Conservation (phyloP, 1,140 invertebrate species). For the Ceratina japonica region DNA sequence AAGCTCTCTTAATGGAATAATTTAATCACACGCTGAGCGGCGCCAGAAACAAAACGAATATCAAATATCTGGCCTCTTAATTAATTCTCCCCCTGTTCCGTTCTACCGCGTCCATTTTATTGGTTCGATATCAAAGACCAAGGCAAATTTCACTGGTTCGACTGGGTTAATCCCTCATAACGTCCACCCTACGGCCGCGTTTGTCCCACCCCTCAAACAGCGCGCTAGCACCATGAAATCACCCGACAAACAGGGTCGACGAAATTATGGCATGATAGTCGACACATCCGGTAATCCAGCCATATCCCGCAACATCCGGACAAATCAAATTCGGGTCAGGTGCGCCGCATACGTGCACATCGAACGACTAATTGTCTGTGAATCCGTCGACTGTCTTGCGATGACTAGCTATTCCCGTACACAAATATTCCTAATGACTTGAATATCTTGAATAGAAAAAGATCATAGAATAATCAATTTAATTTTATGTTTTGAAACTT, state of each 20-base stretch:
- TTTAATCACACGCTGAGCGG: background rate
- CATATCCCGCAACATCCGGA: conserved; percentile 28
- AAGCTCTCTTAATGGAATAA: background rate
- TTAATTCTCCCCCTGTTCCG: background rate
- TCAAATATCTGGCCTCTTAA: background rate
- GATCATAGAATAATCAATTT: background rate
- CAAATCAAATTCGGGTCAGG: conserved; percentile 39
- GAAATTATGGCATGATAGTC: conserved; percentile 44
- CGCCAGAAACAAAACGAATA: background rate
- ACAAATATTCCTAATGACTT: too few relatives aligned
- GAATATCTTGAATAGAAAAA: too few relatives aligned
- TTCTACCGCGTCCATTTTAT: background rate
- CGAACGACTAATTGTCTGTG: background rate
- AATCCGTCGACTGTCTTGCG: background rate
- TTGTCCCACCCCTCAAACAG: conserved; percentile 16
- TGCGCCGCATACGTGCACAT: background rate
- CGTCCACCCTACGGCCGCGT: conserved; percentile 6
- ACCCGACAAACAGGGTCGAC: conserved; percentile 35
- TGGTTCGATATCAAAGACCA: background rate
- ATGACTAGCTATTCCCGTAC: background rate
- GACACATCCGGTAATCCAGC: conserved; percentile 43
- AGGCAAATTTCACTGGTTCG: background rate
- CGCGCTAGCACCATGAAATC: conserved; percentile 14
- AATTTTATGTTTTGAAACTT: background rate
- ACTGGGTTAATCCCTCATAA: conserved; percentile 11